Evolutionary conservation across 1,140 invertebrate species (phyloP).

Genomic region (Formica exsecta): DNA sequence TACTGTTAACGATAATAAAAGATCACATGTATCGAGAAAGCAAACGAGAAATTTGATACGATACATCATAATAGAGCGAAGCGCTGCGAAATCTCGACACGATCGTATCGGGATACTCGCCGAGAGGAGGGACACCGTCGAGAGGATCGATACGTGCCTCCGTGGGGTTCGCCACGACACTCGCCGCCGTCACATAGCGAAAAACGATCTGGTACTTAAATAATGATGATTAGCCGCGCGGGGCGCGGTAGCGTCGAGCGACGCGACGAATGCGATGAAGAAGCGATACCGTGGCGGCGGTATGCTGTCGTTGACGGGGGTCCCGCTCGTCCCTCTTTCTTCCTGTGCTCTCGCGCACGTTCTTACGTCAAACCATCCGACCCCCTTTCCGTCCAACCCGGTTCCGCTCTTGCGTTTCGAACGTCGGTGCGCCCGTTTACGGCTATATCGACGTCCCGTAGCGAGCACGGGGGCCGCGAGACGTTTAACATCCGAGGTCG

Average conservation of each 20-base stretch:
- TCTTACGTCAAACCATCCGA: conserved; percentile 7
- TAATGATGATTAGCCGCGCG: conserved; percentile 80
- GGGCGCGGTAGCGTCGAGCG: conserved; percentile 74
- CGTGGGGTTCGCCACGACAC: conserved; percentile 44
- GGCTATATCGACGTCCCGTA: conserved; percentile 63
- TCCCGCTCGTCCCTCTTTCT: conserved; percentile 61
- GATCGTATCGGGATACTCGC: neutral
- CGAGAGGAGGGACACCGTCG: neutral
- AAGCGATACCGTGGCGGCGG: conserved; percentile 78
- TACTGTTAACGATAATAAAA: neutral
- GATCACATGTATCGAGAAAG: neutral
- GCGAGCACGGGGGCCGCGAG: conserved; percentile 34
- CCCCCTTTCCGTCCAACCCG: neutral
- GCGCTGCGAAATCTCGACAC: conserved; percentile 11
- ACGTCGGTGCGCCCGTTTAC: conserved; percentile 38
- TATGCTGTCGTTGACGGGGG: conserved; percentile 79
- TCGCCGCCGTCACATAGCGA: conserved; percentile 45
- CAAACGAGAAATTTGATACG: neutral
- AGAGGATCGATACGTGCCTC: conserved; percentile 43
- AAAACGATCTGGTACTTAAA: conserved; percentile 81
- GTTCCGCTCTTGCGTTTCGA: conserved; percentile 42
- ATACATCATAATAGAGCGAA: neutral
- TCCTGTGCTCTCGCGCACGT: conserved; percentile 19
- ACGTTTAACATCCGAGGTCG: conserved; percentile 42
- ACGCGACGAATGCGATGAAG: conserved; percentile 82